phyloP scores from a whole-genome alignment of 2,113 vertebrate genomes.

The Atrichornis clamosus region DNA sequence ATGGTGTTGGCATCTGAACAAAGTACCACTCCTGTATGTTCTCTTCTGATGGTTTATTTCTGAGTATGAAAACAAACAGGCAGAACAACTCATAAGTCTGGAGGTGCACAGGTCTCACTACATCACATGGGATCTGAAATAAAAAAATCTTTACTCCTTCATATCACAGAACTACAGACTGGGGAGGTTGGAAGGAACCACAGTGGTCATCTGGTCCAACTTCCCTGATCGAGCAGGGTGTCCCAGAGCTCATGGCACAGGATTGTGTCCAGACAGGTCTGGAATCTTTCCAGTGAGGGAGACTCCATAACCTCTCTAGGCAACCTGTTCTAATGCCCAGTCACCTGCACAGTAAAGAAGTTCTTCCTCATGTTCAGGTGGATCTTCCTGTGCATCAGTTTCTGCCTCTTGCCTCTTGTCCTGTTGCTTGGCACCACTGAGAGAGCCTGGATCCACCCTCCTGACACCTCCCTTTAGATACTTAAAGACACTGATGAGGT shows the following conservation, averaged over 20 bases:
- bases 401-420: not conserved
- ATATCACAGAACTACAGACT: not conserved
- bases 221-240: not conserved
- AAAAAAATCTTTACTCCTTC: not conserved
- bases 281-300: not conserved
- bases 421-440: not conserved
- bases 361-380: not conserved
- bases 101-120: not conserved
- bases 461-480: not conserved
- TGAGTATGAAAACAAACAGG: not conserved
- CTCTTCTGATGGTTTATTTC: not conserved
- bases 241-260: not conserved
- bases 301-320: not conserved
- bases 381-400: not conserved
- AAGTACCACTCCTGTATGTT: not conserved
- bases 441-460: not conserved
- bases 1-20: not conserved
- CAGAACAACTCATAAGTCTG: not conserved
- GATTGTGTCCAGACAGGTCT: not conserved
- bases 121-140: not conserved
- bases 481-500: not conserved
- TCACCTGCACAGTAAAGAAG: not conserved
- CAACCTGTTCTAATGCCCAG: not conserved
- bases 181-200: not conserved
- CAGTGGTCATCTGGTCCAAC: not conserved